Evolutionary conservation across 2,113 vertebrate genomes (phyloP).

Genomic region (Psilopogon haemacephalus): DNA sequence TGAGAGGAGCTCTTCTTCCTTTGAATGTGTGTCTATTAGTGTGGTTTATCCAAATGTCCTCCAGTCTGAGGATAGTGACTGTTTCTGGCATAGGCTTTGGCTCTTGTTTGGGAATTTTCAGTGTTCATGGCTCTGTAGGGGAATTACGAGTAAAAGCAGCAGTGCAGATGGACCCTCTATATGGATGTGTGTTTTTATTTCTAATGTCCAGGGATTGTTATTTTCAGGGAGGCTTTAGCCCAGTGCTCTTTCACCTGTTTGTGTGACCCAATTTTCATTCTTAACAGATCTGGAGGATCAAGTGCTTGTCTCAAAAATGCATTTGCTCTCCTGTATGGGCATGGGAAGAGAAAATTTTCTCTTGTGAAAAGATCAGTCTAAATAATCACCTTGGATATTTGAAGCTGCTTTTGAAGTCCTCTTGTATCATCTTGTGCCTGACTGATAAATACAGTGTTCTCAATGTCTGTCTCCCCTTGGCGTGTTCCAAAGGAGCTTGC

Average conservation of each 20-base stretch:
- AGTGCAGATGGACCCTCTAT: neutral
- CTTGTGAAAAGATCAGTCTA: neutral
- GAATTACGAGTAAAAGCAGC: neutral
- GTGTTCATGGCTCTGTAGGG: neutral
- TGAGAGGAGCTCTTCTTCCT: neutral
- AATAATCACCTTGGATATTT: neutral
- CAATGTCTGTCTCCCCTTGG: accelerated
- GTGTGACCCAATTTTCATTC: neutral
- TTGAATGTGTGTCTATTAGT: neutral
- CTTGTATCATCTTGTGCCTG: neutral
- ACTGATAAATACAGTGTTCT: neutral
- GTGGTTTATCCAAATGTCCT: neutral
- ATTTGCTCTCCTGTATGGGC: neutral
- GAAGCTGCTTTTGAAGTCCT: neutral
- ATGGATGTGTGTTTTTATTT: neutral
- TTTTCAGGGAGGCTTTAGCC: neutral
- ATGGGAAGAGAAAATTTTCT: neutral
- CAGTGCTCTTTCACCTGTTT: neutral
- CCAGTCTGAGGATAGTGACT: neutral
- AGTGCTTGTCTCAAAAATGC: neutral
- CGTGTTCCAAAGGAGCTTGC: neutral
- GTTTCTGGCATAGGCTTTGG: neutral
- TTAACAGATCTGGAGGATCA: neutral
- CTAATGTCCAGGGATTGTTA: neutral
- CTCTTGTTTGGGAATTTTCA: neutral